These are phyloP conservation scores for Anguilla japonica DNA, from an alignment of 2,113 vertebrate genomes.

Conservation along the genomic window DNA sequence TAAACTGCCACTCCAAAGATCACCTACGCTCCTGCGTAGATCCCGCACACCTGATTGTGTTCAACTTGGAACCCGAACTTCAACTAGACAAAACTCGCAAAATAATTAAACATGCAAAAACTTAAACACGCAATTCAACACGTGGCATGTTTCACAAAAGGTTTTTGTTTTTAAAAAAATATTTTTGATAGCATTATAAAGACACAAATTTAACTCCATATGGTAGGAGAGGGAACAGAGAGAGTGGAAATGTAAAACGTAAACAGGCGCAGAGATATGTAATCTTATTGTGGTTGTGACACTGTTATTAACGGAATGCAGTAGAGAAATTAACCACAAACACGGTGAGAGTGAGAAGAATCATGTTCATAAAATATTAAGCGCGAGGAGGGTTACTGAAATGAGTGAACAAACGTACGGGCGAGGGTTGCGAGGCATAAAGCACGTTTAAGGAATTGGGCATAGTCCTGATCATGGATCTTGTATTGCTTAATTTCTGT, in stretches of 20 bases:
- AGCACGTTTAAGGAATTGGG: conserved; percentile 19
- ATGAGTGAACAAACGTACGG: not conserved
- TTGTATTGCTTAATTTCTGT: too few relatives aligned
- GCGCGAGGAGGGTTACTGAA: conserved; percentile 23
- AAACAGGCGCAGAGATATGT: too few relatives aligned
- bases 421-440: conserved; percentile 10
- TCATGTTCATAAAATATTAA: not conserved
- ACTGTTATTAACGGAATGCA: not conserved
- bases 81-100: not conserved
- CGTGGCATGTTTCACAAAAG: too few relatives aligned
- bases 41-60: too few relatives aligned
- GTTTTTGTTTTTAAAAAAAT: too few relatives aligned
- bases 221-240: conserved; percentile 43
- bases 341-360: not conserved
- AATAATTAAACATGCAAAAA: not conserved
- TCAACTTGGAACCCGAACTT: too few relatives aligned
- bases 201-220: too few relatives aligned
- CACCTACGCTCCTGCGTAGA: too few relatives aligned
- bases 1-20: too few relatives aligned
- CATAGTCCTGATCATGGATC: conserved; percentile 18
- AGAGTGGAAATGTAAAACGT: not conserved
- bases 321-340: not conserved
- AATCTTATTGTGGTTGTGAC: not conserved
- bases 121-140: not conserved
- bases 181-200: too few relatives aligned